Base-by-base conservation (phyloP, 2,888 invertebrate genomes). In the Dorcus parallelipipedus region DNA sequence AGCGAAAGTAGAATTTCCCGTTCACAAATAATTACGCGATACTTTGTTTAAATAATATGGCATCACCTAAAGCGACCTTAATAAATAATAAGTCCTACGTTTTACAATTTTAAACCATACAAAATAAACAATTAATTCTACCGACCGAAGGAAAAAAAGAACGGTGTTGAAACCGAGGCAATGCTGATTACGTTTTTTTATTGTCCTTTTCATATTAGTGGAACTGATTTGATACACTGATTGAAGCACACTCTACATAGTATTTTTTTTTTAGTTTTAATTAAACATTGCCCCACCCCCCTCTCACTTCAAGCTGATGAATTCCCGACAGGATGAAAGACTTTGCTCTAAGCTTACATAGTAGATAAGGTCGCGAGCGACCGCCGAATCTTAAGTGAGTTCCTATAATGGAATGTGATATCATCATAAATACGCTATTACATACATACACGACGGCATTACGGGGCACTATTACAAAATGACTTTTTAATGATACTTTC, bases 21-120 rank as follows among this genome's bases (percentile, higher is more conserved):
- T 47, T 42, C 42, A 47, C 23, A 47, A 47, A 20, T 26, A 33
- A 33, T 47, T 33, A 58, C 42, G 51, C 38, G 45, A 33, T 33
- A 33, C 26, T 33, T 33, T 33, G 26, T 41, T 53, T 53, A 58
- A 47, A 52, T 59, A 56, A 60, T 65, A 65, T 65, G 65, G 65
- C 65, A 65, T 64, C 65, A 60, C 56, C 55, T 57, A 54, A 62
- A 57, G 59, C 62, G 62, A 60, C 57, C 62, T 53, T 56, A 49
- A 23, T 47, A 33, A 45, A 10, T 20, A 20, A 45, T 45, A 45
- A 45, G 23, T 45, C 14, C n/a, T 14, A 41, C 14, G 41, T 41
- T 41, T 41, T 14, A 41, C 41, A 41, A 41, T 41, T 41, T 41
- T 14, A 33, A 41, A 45, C 45, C 45, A 20, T 45, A 10, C n/a